Evolutionary conservation across 2,888 invertebrate species (phyloP).

Genomic region (Gonocerus acuteangulatus): DNA sequence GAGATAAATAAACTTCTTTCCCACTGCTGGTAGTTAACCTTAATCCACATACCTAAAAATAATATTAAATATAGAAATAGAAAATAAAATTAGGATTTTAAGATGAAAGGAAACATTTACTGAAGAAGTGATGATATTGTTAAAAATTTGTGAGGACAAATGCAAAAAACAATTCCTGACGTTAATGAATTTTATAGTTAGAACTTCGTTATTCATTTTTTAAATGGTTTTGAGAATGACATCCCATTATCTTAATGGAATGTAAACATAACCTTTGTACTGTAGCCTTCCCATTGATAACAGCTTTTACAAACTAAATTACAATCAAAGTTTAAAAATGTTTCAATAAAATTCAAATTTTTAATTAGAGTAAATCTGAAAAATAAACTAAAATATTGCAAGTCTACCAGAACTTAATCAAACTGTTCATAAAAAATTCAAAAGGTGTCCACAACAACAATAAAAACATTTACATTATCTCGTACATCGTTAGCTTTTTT

Average conservation of each 20-base stretch:
- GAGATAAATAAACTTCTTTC: slow-evolving; percentile 28
- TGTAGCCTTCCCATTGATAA: too few species aligned
- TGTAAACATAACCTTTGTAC: slow-evolving; percentile 1
- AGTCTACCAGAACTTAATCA: too few species aligned
- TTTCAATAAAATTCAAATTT: too few species aligned
- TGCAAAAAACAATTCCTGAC: slow-evolving; percentile 42
- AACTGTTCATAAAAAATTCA: too few species aligned
- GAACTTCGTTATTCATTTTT: slow-evolving; percentile 46
- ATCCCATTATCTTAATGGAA: too few species aligned
- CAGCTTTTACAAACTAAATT: too few species aligned
- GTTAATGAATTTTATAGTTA: slow-evolving; percentile 46
- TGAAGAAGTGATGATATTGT: slow-evolving; percentile 30
- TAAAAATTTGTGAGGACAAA: slow-evolving; percentile 36
- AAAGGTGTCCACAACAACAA: too few species aligned
- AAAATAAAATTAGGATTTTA: slow-evolving; percentile 1
- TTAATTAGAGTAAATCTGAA: too few species aligned
- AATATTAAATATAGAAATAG: slow-evolving; percentile 9
- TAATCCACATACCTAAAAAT: slow-evolving; percentile 27
- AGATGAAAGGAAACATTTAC: slow-evolving; percentile 25
- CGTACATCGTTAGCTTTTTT: too few species aligned
- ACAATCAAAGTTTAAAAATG: too few species aligned
- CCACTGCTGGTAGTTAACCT: slow-evolving; percentile 16
- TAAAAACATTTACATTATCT: too few species aligned
- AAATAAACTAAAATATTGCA: too few species aligned
- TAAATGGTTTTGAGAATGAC: background rate